Base-by-base conservation (phyloP, 2,797 vertebrate species). In the Betta splendens region DNA sequence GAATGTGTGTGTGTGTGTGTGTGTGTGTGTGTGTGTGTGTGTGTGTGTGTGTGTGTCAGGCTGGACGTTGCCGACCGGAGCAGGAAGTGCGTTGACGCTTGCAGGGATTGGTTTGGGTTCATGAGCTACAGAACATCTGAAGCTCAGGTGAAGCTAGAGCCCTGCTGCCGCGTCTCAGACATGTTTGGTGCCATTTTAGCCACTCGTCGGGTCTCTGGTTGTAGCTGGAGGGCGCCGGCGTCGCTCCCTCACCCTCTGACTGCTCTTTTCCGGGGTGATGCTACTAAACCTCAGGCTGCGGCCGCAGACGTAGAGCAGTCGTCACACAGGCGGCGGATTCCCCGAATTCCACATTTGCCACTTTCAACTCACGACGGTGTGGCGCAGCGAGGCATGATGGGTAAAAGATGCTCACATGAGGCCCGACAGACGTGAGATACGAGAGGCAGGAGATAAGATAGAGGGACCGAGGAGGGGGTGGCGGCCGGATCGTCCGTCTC, bases 1-100 rank as follows among this genome's bases (percentile, higher is more conserved):
- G 79, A 82, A 76, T 49, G 50, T 56, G 18, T n/a, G n/a, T n/a
- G n/a, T n/a, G n/a, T n/a, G n/a, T n/a, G n/a, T n/a, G n/a, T n/a
- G n/a, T n/a, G n/a, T n/a, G n/a, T n/a, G n/a, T n/a, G n/a, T n/a
- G n/a, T n/a, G n/a, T n/a, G n/a, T n/a, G n/a, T n/a, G n/a, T n/a
- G 58, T 35, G 69, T 55, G 77, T 80, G 85, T 85, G 77, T 83
- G 65, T 28, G 50, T 67, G 83, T 80, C 80, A 64, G 77, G 40
- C 65, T 69, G 65, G 64, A 43, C 68, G 25, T 65, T 77, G 81
- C 77, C 21, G n/a, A n/a, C n/a, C n/a, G n/a, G n/a, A n/a, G n/a
- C n/a, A n/a, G n/a, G n/a, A n/a, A n/a, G n/a, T n/a, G n/a, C n/a
- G n/a, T n/a, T n/a, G n/a, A n/a, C n/a, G n/a, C n/a, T n/a, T n/a